Evolutionary conservation across 2,113 vertebrate species (phyloP), one percentile per base, ranked within the genome.

Genomic region (Ellobius talpinus): DNA sequence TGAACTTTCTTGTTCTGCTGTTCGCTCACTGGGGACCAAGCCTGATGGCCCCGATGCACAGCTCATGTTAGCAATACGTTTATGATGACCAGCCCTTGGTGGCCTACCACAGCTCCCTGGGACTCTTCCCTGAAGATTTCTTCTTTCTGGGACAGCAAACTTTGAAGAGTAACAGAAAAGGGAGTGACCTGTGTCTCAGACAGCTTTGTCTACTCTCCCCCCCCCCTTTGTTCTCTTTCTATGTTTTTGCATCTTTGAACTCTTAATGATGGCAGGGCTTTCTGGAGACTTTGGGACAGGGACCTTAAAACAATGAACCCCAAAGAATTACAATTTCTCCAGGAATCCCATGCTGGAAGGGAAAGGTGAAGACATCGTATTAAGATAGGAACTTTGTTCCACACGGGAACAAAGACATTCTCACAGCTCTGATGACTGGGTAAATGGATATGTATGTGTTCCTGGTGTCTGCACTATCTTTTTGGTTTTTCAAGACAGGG

Each of bases 71-170:
- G 23, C 85, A 19, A n/a, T n/a, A 73, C 19, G 93, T 89, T 92
- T 26, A n/a, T 61, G 39, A 21, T 55, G 7, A 33, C 31, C 72
- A 23, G 45, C 36, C 31, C 17, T 78, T 4, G 0, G 58, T 66
- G 50, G 42, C 58, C 11, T 29, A 36, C 9, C 36, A 47, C 45
- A 5, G 14, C 47, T 93, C 45, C 70, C 45, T 17, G 45, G n/a
- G 52, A 14, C 63, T 50, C 9, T 77, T 65, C 73, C 17, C 88
- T 23, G 42, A 61, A 90, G 86, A 50, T 79, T 79, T 93, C 94
- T 96, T 94, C 73, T 63, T 47, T 50, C 29, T 65, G 55, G n/a
- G 47, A 73, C 47, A 95, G 73, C 45, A 61, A 89, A 96, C 92
- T 92, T 42, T 93, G 82, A 79, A 95, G 45, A 85, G 65, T 23